Evolutionary conservation across 2,113 vertebrate species (phyloP).

Genomic region (Chelonoidis abingdonii): DNA sequence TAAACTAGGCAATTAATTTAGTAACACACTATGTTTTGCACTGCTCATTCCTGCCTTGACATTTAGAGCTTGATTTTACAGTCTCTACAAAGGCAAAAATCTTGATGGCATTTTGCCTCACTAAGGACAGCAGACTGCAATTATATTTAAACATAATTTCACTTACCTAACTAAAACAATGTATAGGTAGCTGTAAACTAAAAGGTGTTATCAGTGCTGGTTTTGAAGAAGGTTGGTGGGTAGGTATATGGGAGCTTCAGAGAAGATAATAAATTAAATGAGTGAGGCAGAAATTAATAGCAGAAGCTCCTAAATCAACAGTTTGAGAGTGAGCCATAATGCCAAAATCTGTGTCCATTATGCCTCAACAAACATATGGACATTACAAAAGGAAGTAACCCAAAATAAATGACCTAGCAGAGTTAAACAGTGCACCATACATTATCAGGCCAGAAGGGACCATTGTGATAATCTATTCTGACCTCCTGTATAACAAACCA

Average conservation of each 20-base stretch:
- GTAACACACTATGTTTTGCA: neutral
- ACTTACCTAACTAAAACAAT: neutral
- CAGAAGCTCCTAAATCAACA: constrained; percentile 9
- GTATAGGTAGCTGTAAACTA: neutral
- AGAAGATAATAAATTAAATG: constrained; percentile 34
- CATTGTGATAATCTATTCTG: neutral
- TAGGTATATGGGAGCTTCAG: constrained; percentile 2
- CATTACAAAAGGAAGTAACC: neutral
- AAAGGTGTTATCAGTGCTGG: neutral
- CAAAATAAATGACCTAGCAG: neutral
- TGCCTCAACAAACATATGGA: neutral
- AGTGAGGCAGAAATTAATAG: constrained; percentile 15
- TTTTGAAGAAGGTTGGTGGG: neutral
- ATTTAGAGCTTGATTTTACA: neutral
- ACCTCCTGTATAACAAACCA: neutral
- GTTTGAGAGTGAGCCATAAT: neutral
- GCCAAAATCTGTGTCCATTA: neutral
- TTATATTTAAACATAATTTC: constrained; percentile 28
- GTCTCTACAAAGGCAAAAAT: neutral
- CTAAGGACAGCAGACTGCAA: neutral
- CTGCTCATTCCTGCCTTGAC: neutral
- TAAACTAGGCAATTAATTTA: neutral
- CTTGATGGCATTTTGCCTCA: neutral
- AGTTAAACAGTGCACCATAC: neutral
- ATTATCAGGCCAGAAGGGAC: neutral